A percentile compares a stretch with the other conserved stretches of the same genome.
Evolutionary conservation across 2,888 invertebrate genomes (phyloP).

Genomic region (Ashinkailepas kermadecensis): DNA sequence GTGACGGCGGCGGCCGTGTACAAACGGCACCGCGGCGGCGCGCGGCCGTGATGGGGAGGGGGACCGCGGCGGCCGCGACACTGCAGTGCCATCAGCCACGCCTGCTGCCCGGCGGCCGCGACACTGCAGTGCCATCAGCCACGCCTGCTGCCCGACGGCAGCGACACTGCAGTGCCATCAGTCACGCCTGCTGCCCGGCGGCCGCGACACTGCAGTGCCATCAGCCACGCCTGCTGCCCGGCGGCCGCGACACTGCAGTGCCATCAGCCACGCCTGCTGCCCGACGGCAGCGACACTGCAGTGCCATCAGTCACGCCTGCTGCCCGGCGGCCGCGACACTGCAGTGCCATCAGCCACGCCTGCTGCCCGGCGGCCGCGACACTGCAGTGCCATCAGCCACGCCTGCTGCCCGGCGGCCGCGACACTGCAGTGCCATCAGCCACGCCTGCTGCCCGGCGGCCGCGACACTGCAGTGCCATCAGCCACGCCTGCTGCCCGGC

Average conservation of each 20-base stretch:
- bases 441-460: not conserved
- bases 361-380: not conserved
- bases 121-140: not conserved
- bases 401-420: not conserved
- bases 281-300: not conserved
- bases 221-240: not conserved
- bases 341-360: not conserved
- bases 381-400: not conserved
- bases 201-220: not conserved
- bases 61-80: too few species aligned
- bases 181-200: not conserved
- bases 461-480: not conserved
- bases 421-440: not conserved
- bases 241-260: too few species aligned
- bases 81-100: not conserved
- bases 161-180: not conserved
- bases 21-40: conserved; percentile 33
- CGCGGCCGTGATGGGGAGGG: conserved; percentile 31
- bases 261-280: not conserved
- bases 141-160: not conserved
- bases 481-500: not conserved
- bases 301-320: not conserved
- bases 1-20: conserved; percentile 12
- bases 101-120: not conserved
- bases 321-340: not conserved